These are phyloP conservation scores for Tylochromis polylepis DNA, from an alignment of 2,113 vertebrate species.

Conservation along the genomic window DNA sequence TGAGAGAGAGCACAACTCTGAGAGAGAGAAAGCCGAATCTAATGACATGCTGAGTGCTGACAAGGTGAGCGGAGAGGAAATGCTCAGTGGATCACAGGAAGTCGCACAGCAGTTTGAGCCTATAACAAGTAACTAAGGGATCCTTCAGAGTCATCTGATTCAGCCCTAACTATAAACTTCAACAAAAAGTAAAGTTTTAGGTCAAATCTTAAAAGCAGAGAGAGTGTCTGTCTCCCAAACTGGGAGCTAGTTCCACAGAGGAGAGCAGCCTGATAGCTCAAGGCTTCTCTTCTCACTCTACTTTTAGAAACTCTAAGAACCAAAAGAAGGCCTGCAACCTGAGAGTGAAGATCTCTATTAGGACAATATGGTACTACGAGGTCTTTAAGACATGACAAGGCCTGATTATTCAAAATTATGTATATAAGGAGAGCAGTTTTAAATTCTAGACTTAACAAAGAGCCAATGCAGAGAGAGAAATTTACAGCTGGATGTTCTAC, in stretches of 20 bases:
- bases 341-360: neutral
- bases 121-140: neutral
- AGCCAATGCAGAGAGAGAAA: neutral
- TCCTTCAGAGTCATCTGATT: neutral
- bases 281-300: too few relatives aligned
- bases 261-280: too few relatives aligned
- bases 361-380: neutral
- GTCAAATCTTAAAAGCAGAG: neutral
- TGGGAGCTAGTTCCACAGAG: too few relatives aligned
- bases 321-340: too few relatives aligned
- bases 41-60: neutral
- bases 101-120: neutral
- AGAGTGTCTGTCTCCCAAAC: too few relatives aligned
- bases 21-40: neutral
- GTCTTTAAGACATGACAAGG: too few relatives aligned
- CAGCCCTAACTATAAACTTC: fast-evolving
- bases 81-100: neutral
- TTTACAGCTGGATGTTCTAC: neutral
- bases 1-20: too few relatives aligned
- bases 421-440: neutral
- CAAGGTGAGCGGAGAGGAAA: neutral
- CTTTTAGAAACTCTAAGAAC: too few relatives aligned
- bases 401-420: neutral
- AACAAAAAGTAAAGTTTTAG: neutral
- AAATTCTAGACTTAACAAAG: neutral